Evolutionary conservation across 2,797 vertebrate species (phyloP).

Genomic region (Tokudaia muenninki): DNA sequence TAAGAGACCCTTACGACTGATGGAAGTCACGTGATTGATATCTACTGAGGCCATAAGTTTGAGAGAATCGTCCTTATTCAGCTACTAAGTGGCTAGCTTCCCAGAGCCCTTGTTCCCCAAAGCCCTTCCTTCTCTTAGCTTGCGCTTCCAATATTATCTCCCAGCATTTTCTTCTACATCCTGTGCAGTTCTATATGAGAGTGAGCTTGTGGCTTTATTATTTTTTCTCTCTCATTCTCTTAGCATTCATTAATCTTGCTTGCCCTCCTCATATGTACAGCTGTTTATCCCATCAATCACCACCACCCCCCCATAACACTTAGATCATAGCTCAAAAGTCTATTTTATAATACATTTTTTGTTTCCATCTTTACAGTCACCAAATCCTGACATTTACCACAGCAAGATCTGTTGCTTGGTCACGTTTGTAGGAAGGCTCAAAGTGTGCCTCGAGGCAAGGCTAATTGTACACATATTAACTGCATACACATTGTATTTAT

Average conservation of each 20-base stretch:
- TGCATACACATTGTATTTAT: background rate
- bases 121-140: background rate
- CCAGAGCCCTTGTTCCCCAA: background rate
- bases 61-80: background rate
- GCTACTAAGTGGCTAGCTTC: background rate
- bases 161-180: background rate
- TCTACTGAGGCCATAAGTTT: background rate
- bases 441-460: background rate
- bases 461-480: background rate
- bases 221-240: background rate
- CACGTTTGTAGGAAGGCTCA: background rate
- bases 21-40: background rate
- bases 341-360: background rate
- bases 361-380: background rate
- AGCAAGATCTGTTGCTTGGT: background rate
- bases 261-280: background rate
- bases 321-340: background rate
- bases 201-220: background rate
- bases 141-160: background rate
- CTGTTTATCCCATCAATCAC: background rate
- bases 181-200: background rate
- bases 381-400: background rate
- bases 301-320: background rate
- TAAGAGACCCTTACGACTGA: background rate
- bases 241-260: background rate